A percentile compares a stretch with the other conserved stretches of the same genome.
Evolutionary conservation across 2,113 vertebrate genomes (phyloP).

Genomic region (Natator depressus): DNA sequence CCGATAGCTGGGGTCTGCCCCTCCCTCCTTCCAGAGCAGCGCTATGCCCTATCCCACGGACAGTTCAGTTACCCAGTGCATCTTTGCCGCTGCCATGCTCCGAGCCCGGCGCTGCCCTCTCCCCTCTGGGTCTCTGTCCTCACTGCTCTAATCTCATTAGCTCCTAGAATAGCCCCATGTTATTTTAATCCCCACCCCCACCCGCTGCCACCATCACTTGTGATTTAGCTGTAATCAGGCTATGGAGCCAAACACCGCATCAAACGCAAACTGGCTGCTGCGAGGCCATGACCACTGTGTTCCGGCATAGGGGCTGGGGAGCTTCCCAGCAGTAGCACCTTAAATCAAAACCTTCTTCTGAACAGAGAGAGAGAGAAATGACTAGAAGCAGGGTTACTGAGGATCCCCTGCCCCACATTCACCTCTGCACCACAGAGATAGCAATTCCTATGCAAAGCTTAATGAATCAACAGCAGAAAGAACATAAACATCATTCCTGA

Average conservation of each 20-base stretch:
- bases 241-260: neutral
- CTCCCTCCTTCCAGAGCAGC: neutral
- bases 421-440: fast-evolving
- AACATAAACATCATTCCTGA: neutral
- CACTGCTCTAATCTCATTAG: slow-evolving; percentile 82
- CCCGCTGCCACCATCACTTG: neutral
- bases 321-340: neutral
- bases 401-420: neutral
- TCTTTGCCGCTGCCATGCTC: slow-evolving; percentile 75
- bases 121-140: neutral
- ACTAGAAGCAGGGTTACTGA: neutral
- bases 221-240: neutral
- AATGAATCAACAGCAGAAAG: neutral
- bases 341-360: neutral
- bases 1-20: neutral
- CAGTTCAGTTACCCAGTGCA: slow-evolving; percentile 72
- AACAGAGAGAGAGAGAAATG: fast-evolving
- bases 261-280: neutral
- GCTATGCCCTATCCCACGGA: slow-evolving; percentile 7
- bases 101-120: slow-evolving; percentile 20
- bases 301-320: neutral
- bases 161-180: slow-evolving; percentile 69
- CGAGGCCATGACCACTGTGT: neutral
- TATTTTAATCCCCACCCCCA: neutral
- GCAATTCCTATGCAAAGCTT: fast-evolving